These are phyloP conservation scores for Hypanus sabinus DNA, from an alignment of 2,113 vertebrate species.

Conservation along the genomic window DNA sequence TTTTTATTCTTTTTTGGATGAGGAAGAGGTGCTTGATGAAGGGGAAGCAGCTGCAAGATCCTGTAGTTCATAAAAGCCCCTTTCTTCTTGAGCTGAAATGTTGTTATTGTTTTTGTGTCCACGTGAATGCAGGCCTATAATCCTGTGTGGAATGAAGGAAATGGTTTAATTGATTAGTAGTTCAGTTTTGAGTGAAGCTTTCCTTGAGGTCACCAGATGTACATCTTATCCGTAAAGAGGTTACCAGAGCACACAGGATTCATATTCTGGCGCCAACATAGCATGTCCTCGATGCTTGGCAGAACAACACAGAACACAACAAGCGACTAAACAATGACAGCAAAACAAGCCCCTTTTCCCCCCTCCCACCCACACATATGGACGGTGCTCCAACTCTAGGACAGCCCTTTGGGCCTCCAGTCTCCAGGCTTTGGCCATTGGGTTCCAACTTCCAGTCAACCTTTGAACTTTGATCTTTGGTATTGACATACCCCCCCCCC, in stretches of 20 bases:
- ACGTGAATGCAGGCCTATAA: not conserved
- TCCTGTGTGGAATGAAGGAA: conserved; percentile 10
- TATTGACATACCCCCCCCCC: no score
- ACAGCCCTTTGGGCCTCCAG: no score
- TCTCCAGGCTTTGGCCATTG: no score
- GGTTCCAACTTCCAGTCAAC: no score
- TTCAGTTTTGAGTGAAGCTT: not conserved
- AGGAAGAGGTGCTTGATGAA: not conserved
- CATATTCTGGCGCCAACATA: no score
- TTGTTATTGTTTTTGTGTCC: not conserved
- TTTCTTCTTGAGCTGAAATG: not conserved
- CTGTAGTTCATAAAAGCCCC: not conserved
- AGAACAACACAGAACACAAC: no score
- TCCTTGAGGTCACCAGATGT: not conserved
- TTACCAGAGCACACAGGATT: not conserved
- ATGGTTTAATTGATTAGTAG: conserved; percentile 3
- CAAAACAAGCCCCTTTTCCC: no score
- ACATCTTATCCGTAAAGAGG: not conserved
- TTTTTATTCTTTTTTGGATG: not conserved
- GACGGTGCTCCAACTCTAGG: no score
- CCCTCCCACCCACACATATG: no score
- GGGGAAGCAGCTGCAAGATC: not conserved
- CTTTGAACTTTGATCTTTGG: no score
- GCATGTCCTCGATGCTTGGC: no score
- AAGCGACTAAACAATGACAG: no score